phyloP scores from a whole-genome alignment of 2,888 invertebrate species.

The Cremastobaeus sp. region DNA sequence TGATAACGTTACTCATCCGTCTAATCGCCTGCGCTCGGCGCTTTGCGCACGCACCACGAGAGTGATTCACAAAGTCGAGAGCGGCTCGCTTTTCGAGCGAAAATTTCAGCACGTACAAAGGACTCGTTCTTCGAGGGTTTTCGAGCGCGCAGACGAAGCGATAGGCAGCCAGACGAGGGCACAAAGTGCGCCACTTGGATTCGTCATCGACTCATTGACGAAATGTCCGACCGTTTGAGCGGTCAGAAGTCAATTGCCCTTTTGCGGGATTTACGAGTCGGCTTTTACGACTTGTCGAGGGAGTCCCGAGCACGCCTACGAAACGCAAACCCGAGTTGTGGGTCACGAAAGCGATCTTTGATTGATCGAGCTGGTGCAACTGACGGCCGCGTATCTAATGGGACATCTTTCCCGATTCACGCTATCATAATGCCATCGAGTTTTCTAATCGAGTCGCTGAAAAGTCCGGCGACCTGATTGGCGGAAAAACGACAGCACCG shows the following conservation, averaged over 20 bases:
- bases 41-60: not conserved
- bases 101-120: too few relatives aligned
- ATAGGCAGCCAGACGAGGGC: conserved; percentile 21
- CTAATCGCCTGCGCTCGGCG: conserved; percentile 14
- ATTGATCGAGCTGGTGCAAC: too few relatives aligned
- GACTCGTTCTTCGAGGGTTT: not conserved
- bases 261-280: too few relatives aligned
- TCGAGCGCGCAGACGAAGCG: conserved; percentile 7
- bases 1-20: conserved; percentile 24
- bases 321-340: too few relatives aligned
- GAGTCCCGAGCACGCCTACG: too few relatives aligned
- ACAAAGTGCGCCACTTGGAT: conserved; percentile 44
- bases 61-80: conserved; percentile 15
- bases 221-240: conserved; percentile 38
- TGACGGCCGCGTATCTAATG: too few relatives aligned
- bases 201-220: conserved; percentile 49
- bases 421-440: too few relatives aligned
- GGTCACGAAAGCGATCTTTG: too few relatives aligned
- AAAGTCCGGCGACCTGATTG: not conserved
- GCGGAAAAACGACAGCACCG: not conserved
- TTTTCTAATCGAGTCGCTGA: too few relatives aligned
- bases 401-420: too few relatives aligned
- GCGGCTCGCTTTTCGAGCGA: not conserved
- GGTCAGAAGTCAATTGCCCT: conserved; percentile 21
- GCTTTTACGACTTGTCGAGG: too few relatives aligned